These are phyloP conservation scores for Megalopta genalis DNA, from an alignment of 1,140 invertebrate species.

Conservation along the genomic window DNA sequence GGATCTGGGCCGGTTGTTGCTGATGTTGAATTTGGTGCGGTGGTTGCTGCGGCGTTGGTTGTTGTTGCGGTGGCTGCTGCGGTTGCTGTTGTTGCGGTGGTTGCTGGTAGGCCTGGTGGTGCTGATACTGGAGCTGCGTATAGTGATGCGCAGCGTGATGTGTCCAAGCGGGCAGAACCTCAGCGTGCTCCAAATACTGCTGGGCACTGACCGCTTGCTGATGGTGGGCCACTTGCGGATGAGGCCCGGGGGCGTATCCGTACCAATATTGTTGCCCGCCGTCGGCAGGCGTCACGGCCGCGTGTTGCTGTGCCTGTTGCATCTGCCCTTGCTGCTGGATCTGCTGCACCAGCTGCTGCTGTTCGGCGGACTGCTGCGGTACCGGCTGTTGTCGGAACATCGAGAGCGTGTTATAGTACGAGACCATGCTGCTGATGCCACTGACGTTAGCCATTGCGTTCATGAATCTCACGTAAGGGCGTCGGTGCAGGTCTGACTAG, in stretches of 20 bases:
- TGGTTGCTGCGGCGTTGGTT: conserved; percentile 59
- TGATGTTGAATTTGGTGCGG: conserved; percentile 58
- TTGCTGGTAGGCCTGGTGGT: conserved; percentile 61
- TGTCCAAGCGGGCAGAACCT: conserved; percentile 39
- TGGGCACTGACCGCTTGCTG: conserved; percentile 61
- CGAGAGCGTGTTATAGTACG: conserved; percentile 64
- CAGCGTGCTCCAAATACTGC: conserved; percentile 64
- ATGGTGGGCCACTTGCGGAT: conserved; percentile 46
- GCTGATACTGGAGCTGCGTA: conserved; percentile 68
- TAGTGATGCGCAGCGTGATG: conserved; percentile 71
- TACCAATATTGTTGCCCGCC: conserved; percentile 61
- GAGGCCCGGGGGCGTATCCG: conserved; percentile 41
- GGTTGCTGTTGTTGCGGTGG: conserved; percentile 56
- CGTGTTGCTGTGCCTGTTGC: conserved; percentile 47
- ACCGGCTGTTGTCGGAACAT: conserved; percentile 67
- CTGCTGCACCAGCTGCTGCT: conserved; percentile 41
- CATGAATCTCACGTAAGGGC: no score
- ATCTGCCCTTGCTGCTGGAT: conserved; percentile 38
- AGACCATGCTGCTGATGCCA: conserved; percentile 57
- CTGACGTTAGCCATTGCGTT: conserved; percentile 47
- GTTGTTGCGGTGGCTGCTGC: conserved; percentile 52
- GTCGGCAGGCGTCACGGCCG: conserved; percentile 6
- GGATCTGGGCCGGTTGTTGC: conserved; percentile 40
- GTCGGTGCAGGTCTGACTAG: no score
- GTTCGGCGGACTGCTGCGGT: conserved; percentile 57